Evolutionary conservation across 2,797 vertebrate species (phyloP), one percentile per base, ranked within the genome.

Genomic region (Periparus ater): DNA sequence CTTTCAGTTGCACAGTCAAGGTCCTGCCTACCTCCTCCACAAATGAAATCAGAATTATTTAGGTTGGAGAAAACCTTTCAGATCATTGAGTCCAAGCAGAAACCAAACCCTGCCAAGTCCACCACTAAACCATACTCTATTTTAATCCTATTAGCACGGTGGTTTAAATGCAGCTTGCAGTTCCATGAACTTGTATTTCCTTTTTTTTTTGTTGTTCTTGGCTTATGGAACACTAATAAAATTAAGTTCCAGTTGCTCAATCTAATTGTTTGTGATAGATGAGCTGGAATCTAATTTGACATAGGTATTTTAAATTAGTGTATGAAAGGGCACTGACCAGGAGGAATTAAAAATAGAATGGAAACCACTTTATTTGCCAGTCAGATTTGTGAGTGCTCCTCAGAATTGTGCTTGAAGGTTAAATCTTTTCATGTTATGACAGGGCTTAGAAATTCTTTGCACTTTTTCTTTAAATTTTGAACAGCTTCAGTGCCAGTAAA

Each of bases 201-300:
- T 77, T 67, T 93, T 20, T n/a, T 30, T 63, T 15, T 27, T 42
- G 11, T 62, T 70, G 14, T 67, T 87, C 16, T 55, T 88, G 88
- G 58, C 66, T 92, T 89, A 58, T 21, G 45, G 65, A 81, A 34
- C 47, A 25, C 22, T 85, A 67, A 85, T 71, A 90, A 89, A 87
- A 82, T 91, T 30, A 89, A 81, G 22, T 85, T 85, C 22, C 65
- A 40, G 12, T 91, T 68, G 38, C 84, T 95, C 54, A 51, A 2
- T 76, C 75, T 40, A 48, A 19, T 2, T 67, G 50, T 83, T 86
- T 76, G 48, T 91, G 72, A 81, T 85, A 51, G 68, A 89, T 92
- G 85, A 81, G 20, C 67, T 78, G 67, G 51, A 95, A 84, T 91
- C 40, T 90, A 45, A 86, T 86, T 75, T 91, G 70, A 54, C 63